phyloP scores from a whole-genome alignment of 64 coral and sea anemone genomes.

The Stylophora pistillata region DNA sequence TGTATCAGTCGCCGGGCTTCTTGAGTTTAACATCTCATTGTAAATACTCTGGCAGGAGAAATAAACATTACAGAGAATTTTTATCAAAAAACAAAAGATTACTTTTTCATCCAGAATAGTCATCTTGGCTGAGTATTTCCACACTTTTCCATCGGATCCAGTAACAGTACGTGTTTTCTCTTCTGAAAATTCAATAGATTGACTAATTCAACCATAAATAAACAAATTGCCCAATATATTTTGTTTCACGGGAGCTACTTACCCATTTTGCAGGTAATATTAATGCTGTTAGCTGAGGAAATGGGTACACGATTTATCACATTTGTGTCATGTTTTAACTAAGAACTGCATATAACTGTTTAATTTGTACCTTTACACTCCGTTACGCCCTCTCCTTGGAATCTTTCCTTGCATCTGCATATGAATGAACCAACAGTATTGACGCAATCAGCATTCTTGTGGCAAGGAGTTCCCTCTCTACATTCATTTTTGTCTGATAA shows the following conservation, averaged over 20 bases:
- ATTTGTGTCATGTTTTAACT: no score
- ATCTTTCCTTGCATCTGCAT: conserved; percentile 54
- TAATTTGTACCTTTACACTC: conserved; percentile 16
- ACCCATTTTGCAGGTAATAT: no score
- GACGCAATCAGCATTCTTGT: conserved; percentile 33
- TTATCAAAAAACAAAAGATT: not conserved
- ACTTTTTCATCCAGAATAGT: conserved; percentile 37
- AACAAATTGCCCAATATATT: not conserved
- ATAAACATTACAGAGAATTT: not conserved
- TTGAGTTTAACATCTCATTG: no score
- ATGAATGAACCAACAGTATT: conserved; percentile 46
- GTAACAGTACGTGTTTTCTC: conserved; percentile 32
- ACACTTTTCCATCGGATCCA: conserved; percentile 28
- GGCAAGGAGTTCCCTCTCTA: conserved; percentile 37
- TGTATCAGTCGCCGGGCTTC: no score
- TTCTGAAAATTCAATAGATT: conserved; percentile 18
- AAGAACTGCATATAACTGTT: no score
- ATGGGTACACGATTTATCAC: no score
- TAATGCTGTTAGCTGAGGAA: no score
- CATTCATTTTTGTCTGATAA: conserved; percentile 56
- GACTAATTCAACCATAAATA: not conserved
- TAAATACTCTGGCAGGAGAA: not conserved
- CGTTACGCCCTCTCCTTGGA: conserved; percentile 37
- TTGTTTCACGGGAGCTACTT: not conserved
- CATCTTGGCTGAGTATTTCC: conserved; percentile 50